Percentiles rank a stretch among this genome's conserved stretches.
These are phyloP conservation scores for Timema cristinae DNA, from an alignment of 2,888 invertebrate genomes.

Conservation along the genomic window DNA sequence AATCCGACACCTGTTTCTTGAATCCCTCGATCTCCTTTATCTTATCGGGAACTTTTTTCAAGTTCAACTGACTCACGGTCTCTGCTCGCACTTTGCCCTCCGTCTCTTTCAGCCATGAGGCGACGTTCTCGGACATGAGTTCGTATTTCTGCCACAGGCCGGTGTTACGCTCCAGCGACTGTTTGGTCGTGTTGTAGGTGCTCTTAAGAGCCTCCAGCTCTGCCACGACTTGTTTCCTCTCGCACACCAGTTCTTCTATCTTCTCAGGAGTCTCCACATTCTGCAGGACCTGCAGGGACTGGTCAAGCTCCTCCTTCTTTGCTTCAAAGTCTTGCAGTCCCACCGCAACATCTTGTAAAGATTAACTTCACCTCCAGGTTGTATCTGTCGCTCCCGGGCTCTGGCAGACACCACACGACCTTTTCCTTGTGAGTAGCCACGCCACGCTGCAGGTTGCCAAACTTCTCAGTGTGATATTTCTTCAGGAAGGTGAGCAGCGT, in stretches of 20 bases:
- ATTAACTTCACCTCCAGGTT: conserved; percentile 85
- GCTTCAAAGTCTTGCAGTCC: conserved; percentile 67
- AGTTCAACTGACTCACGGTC: conserved; percentile 64
- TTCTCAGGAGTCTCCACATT: conserved; percentile 70
- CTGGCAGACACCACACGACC: conserved; percentile 86
- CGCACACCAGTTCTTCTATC: conserved; percentile 60
- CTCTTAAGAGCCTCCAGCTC: conserved; percentile 68
- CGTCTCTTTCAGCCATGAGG: conserved; percentile 72
- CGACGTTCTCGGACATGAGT: conserved; percentile 65
- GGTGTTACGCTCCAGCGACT: conserved; percentile 64
- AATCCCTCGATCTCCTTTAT: conserved; percentile 61
- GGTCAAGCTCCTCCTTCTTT: conserved; percentile 63
- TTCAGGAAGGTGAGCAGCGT: conserved; percentile 76
- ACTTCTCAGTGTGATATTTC: conserved; percentile 82
- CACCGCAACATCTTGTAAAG: conserved; percentile 69
- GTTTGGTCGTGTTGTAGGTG: conserved; percentile 64
- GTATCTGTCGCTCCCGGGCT: conserved; percentile 84
- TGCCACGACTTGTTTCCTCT: conserved; percentile 63
- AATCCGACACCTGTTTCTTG: conserved; percentile 59
- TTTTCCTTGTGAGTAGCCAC: conserved; percentile 81
- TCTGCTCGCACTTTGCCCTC: conserved; percentile 72
- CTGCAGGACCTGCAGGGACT: conserved; percentile 66
- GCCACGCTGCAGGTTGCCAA: conserved; percentile 74
- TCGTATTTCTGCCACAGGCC: conserved; percentile 80
- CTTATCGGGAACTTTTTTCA: conserved; percentile 65